These are phyloP conservation scores for Alethe diademata DNA, from an alignment of 2,113 vertebrate species.

Conservation along the genomic window DNA sequence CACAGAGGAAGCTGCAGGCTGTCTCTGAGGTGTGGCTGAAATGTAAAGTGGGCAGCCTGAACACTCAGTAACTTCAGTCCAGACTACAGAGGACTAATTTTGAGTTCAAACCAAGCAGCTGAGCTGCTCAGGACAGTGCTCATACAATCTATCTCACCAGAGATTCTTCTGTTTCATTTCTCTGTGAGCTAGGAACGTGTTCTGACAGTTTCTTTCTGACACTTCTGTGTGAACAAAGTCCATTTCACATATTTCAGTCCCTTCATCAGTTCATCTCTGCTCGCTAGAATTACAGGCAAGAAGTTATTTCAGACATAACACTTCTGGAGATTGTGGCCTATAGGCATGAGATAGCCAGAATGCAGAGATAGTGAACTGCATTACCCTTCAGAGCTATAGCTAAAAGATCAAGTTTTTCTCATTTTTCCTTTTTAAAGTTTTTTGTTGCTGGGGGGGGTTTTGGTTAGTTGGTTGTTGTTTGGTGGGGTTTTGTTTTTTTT, in stretches of 20 bases:
- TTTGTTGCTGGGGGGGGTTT: neutral
- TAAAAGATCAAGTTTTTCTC: neutral
- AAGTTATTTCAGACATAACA: neutral
- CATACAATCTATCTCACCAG: neutral
- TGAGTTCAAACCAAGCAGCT: neutral
- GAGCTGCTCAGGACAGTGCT: neutral
- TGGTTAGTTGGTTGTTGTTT: neutral
- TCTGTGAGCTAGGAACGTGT: neutral
- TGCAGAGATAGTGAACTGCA: neutral
- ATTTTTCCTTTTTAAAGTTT: neutral
- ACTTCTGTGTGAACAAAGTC: neutral
- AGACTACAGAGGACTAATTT: neutral
- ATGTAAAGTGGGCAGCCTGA: neutral
- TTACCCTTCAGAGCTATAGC: neutral
- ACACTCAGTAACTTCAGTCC: neutral
- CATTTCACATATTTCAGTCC: neutral
- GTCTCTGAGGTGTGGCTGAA: neutral
- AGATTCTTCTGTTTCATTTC: neutral
- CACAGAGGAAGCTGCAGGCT: neutral
- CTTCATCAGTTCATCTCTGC: neutral
- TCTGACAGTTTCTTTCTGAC: neutral
- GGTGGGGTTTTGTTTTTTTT: no score
- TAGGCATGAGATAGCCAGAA: neutral
- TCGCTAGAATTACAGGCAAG: neutral
- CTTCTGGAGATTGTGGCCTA: neutral